Evolutionary conservation across 2,888 invertebrate genomes (phyloP).

Genomic region (Rotaria macrura): DNA sequence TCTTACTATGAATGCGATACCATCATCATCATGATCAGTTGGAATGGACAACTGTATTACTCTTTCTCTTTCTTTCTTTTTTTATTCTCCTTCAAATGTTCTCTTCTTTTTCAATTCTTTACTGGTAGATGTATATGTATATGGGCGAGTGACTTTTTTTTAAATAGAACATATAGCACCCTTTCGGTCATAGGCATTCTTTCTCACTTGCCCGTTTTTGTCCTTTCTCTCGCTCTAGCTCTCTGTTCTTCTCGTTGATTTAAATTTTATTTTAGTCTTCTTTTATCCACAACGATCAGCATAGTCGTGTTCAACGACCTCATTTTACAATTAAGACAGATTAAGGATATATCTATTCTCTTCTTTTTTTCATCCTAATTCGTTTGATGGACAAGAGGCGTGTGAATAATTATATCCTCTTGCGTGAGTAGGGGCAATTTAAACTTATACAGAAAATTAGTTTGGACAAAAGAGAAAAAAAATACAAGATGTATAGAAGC

Average conservation of each 20-base stretch:
- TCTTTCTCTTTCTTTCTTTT: not conserved
- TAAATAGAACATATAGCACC: not conserved
- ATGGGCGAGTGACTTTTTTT: not conserved
- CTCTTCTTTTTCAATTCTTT: not conserved
- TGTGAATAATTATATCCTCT: not conserved
- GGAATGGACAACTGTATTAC: not conserved
- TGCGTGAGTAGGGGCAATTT: not conserved
- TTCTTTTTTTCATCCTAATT: not conserved
- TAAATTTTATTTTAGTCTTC: conserved; percentile 2
- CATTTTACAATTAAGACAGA: not conserved
- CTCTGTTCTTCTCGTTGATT: not conserved
- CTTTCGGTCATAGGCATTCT: not conserved
- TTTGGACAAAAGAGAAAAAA: not conserved
- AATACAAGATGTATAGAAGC: not conserved
- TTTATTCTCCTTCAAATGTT: not conserved
- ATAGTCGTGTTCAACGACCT: not conserved
- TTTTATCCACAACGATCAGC: not conserved
- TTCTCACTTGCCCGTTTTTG: not conserved
- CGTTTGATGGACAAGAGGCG: not conserved
- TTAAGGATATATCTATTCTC: not conserved
- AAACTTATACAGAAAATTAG: not conserved
- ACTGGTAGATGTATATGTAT: not conserved
- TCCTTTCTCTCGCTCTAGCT: too few relatives aligned
- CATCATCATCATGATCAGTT: not conserved
- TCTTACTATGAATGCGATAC: not conserved